Conservation (phyloP, 2,797 vertebrate genomes). For the Galago senegalensis region DNA sequence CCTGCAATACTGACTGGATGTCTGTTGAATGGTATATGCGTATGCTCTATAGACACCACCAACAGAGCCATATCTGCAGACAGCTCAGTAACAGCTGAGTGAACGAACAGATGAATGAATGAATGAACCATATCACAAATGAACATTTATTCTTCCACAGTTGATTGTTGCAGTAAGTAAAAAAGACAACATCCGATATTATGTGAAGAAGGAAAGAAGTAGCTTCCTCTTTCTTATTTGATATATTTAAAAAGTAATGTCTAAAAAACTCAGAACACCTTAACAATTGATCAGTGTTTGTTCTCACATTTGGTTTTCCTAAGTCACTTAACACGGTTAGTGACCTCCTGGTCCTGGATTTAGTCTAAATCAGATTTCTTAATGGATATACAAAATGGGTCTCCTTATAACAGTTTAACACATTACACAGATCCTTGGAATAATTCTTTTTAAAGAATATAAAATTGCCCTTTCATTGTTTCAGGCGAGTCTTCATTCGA, state of each 20-base stretch:
- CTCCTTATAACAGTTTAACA: conserved; percentile 3
- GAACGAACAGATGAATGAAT: conserved; percentile 16
- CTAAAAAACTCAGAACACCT: conserved; percentile 5
- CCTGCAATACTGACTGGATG: not conserved
- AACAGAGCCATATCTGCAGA: not conserved
- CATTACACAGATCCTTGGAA: not conserved
- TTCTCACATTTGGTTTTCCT: conserved; percentile 12
- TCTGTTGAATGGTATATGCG: not conserved
- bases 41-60: not conserved
- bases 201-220: conserved; percentile 39
- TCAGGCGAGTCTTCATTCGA: conserved; percentile 57
- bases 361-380: conserved; percentile 30
- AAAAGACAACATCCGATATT: conserved; percentile 13
- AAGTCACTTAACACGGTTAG: conserved; percentile 21
- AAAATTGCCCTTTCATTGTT: conserved; percentile 56
- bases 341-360: not conserved
- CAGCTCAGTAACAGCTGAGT: not conserved
- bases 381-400: not conserved
- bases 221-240: conserved; percentile 14
- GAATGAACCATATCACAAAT: not conserved
- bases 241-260: conserved; percentile 19
- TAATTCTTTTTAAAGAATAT: conserved; percentile 44
- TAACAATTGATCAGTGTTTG: conserved; percentile 20
- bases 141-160: conserved; percentile 9
- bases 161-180: conserved; percentile 29